A percentile compares a stretch with the other conserved stretches of the same genome.
Evolutionary conservation across 2,888 invertebrate species (phyloP).

Genomic region (Lysandra coridon): DNA sequence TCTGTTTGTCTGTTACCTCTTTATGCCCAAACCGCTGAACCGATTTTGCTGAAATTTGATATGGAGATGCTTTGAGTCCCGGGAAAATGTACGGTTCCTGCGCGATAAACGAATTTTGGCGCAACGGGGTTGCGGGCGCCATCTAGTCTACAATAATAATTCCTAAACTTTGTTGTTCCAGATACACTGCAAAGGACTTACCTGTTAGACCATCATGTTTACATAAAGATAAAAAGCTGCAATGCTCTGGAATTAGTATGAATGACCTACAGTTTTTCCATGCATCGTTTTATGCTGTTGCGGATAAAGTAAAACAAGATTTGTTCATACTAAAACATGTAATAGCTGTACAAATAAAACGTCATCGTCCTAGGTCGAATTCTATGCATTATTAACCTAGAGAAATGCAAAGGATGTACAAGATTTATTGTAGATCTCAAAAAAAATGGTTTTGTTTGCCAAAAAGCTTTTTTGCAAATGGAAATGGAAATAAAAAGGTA

Average conservation of each 20-base stretch:
- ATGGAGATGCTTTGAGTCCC: no score
- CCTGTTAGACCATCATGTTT: slow-evolving; percentile 1
- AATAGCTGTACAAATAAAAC: not conserved
- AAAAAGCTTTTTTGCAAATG: not conserved
- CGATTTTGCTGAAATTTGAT: no score
- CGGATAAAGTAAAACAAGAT: slow-evolving; percentile 2
- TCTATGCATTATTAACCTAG: not conserved
- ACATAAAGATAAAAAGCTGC: slow-evolving; percentile 8
- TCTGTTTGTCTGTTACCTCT: no score
- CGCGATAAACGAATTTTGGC: no score
- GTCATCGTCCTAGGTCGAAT: slow-evolving; percentile 2
- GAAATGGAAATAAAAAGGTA: not conserved
- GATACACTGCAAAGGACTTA: slow-evolving; percentile 3
- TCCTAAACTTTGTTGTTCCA: slow-evolving; percentile 8
- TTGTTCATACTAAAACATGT: slow-evolving; percentile 8
- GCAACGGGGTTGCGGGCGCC: no score
- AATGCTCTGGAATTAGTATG: slow-evolving; percentile 2
- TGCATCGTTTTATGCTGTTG: slow-evolving; percentile 4
- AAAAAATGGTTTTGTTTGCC: not conserved
- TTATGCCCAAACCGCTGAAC: no score
- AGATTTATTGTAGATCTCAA: slow-evolving; percentile 8
- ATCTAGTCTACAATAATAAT: slow-evolving; percentile 2
- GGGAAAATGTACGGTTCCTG: no score
- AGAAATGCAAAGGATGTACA: slow-evolving; percentile 2
- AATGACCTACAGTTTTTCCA: not conserved